Base-by-base conservation (phyloP, 2,888 invertebrate genomes). In the Rhorus exstirpatorius region DNA sequence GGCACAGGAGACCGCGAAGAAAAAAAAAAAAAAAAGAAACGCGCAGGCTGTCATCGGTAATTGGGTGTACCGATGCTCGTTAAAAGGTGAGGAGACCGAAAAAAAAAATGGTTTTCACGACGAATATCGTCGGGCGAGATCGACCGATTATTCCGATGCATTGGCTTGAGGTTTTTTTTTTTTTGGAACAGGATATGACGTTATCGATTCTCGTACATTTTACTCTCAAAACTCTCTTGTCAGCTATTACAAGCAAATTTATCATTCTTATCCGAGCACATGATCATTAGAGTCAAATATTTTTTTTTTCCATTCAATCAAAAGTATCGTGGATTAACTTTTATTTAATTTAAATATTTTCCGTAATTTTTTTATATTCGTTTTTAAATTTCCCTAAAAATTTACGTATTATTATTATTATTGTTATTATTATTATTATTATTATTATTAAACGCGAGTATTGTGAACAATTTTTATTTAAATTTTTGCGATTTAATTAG, bases 171-270 rank as follows among this genome's bases (percentile, higher is more conserved):
- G 24, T 10, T 53, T 21, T 53, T 63, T 74, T 31, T 31, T 6
- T 31, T 31, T 31, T 2, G 14, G 46, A 10, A 17, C 38, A 14
- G 24, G 58, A 71, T 31, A 41, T 31, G 49, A 75, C 26, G 41
- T 65, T 19, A 55, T 17, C 44, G 51, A 63, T 65, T 10, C 35
- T 26, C 17, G 17, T 19, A 49, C 31, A 17, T 60, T 60, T 10
- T 21, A 31, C 26, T 49, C 49, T 10, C 31, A 4, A 49, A 65
- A 65, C 10, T 12, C 44, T 49, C 49, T 46, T 49, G 65, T 38
- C 65, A 61, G 65, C 65, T 49, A 46, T 65, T 49, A 49, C 65
- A 14, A 65, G 65, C 65, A 19, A 65, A 65, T 65, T 49, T 17
- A 65, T 65, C 65, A 49, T 35, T 49, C 49, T 65, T 49, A 65